Evolutionary conservation across 2,113 vertebrate species (phyloP), one percentile per base, ranked within the genome.

Genomic region (Prolemur simus): DNA sequence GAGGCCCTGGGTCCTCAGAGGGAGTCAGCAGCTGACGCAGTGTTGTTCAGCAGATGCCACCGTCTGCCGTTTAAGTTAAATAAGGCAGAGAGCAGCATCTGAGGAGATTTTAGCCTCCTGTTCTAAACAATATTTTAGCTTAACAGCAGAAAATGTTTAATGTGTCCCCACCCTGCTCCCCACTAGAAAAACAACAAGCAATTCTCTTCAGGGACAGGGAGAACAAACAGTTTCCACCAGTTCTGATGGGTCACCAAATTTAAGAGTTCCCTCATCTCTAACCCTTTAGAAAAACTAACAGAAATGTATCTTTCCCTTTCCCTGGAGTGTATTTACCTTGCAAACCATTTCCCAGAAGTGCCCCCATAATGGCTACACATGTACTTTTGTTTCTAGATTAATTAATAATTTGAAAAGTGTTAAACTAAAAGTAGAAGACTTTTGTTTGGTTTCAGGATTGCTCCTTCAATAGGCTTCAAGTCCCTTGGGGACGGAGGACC

Each of bases 81-180:
- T 32, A 21, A 15, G 80, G 73, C 85, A 96, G 42, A 88, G 80
- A 95, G 71, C 69, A 96, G 89, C 73, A 93, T 73, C 82, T 58
- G 12, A 89, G 32, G 21, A 87, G 34, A 14, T 29, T 71, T 80
- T 27, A 87, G 58, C 73, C 92, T 94, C 78, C 94, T 78, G 12
- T 96, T 96, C 82, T 20, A 42, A 82, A 4, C 42, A 92, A 8
- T 91, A 96, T 93, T 96, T 90, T 80, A 73, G 49, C 63, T 27
- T 23, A 63, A 92, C 20, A 39, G 81, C 1, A 4, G 73, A 81
- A 80, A 77, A 80, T 25, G 56, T 60, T 89, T 73, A 71, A 86
- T 27, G 3, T 29, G 25, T 12, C 91, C 20, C 23, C 10, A 23
- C 29, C 15, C 1, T 17, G 45, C 52, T 17, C 11, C 34, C 32